Conservation (phyloP, 2,888 invertebrate species). For the Caenorhabditis drosophilae region DNA sequence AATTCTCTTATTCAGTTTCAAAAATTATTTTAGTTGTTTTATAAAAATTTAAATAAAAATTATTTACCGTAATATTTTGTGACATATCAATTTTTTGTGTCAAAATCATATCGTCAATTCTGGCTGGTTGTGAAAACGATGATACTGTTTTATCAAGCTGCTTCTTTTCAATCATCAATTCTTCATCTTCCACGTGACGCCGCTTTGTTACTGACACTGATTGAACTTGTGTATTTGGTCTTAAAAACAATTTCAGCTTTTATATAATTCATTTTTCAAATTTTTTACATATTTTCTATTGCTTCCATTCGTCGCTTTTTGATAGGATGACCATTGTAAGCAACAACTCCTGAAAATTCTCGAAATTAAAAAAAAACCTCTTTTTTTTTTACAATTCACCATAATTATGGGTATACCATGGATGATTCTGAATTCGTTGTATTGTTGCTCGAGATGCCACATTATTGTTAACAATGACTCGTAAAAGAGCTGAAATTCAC, state of each 20-base stretch:
- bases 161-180: neutral
- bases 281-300: slow-evolving; percentile 18
- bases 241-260: neutral
- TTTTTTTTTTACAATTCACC: too few species aligned
- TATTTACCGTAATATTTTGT: slow-evolving; percentile 26
- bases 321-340: slow-evolving; percentile 6
- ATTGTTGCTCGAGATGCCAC: slow-evolving; percentile 78
- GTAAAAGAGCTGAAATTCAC: slow-evolving; percentile 76
- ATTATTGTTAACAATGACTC: slow-evolving; percentile 79
- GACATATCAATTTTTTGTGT: slow-evolving; percentile 45
- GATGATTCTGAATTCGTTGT: slow-evolving; percentile 78
- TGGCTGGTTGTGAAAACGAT: slow-evolving; percentile 84
- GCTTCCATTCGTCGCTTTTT: slow-evolving; percentile 9
- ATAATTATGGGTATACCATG: slow-evolving; percentile 75
- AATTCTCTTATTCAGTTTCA: neutral
- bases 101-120: slow-evolving; percentile 82
- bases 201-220: slow-evolving; percentile 9
- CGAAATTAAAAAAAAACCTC: too few species aligned
- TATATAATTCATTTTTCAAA: neutral
- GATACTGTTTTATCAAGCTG: slow-evolving; percentile 21
- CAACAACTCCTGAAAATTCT: too few species aligned
- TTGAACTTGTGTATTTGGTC: slow-evolving; percentile 2
- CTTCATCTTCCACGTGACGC: slow-evolving; percentile 17
- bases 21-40: too few species aligned
- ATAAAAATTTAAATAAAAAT: too few species aligned